Conservation (phyloP, 2,888 invertebrate genomes). For the Tachystola acroxantha region DNA sequence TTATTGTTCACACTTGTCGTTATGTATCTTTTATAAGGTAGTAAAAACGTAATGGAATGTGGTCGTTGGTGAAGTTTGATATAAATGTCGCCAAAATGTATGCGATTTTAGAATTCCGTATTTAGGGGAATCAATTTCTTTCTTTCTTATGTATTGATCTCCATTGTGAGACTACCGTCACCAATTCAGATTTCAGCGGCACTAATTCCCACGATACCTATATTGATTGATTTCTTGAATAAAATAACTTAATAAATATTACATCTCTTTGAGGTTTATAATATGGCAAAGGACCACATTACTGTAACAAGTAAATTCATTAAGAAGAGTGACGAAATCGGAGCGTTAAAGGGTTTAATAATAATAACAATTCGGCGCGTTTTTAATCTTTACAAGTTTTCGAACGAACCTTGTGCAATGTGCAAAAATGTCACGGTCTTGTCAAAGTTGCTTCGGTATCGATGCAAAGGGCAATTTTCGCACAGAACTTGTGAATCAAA, state of each 20-base stretch:
- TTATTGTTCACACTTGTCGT: neutral
- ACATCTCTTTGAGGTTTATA: no score
- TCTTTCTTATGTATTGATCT: no score
- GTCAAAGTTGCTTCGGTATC: slow-evolving; percentile 42
- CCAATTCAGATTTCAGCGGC: no score
- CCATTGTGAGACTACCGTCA: no score
- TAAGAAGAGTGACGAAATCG: slow-evolving; percentile 51
- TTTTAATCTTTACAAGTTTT: slow-evolving; percentile 54
- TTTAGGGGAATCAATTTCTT: no score
- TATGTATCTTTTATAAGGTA: neutral
- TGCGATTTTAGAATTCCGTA: no score
- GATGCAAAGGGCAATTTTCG: slow-evolving; percentile 41
- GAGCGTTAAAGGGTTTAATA: slow-evolving; percentile 36
- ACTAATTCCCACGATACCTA: no score
- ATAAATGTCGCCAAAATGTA: no score
- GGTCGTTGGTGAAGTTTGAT: no score
- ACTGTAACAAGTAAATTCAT: slow-evolving; percentile 29
- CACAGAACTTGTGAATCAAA: neutral
- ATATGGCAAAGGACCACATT: slow-evolving; percentile 7
- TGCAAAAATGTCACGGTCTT: slow-evolving; percentile 61
- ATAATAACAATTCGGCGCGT: slow-evolving; percentile 33
- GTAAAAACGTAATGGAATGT: no score
- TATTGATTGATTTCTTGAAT: no score
- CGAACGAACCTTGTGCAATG: slow-evolving; percentile 43
- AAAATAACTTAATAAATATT: no score